Base-by-base conservation (phyloP, 2,113 vertebrate genomes). In the Pterocles burchelli region DNA sequence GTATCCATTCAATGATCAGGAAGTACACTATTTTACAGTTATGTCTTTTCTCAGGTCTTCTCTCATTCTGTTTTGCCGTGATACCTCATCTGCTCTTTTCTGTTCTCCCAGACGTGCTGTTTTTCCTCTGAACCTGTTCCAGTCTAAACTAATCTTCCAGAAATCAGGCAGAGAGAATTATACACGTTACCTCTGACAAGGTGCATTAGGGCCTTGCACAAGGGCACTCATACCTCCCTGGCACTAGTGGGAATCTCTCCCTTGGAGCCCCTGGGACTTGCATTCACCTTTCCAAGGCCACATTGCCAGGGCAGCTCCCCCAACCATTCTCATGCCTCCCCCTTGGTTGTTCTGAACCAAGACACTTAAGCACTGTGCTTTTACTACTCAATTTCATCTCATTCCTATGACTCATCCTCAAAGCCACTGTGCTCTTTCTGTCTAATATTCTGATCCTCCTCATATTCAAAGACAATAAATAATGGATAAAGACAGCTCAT, bases 401-500 rank as follows among this genome's bases (percentile, higher is more conserved):
- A 25, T 67, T 81, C 75, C 61, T 71, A 5, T 38, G 75, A 89
- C 51, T 92, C 85, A 93, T 73, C n/a, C 55, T 62, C 75, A 67
- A 95, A 88, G 58, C 28, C 67, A 74, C 38, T 62, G 72, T 51
- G 68, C 61, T 95, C 72, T 13, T 94, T 79, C 82, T 72, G 34
- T 76, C 77, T 92, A 85, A 86, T 78, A 46, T 67, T 94, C 72
- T 81, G 54, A 90, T 84, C 59, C 18, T 43, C 13, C 57, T 92
- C 34, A 6, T 55, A 86, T 48, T 20, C 4, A 10, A 83, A 74
- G 55, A 90, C 29, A 86, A 90, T 93, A 95, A 94, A 90, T 88
- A 91, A 82, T 84, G 49, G 72, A 90, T 96, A 92, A 92, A 91
- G 58, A 58, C 57, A 86, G 49, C 33, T 76, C 73, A 82, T 49